Evolutionary conservation across 1,140 invertebrate species (phyloP).

Genomic region (Aporrectodea caliginosa): DNA sequence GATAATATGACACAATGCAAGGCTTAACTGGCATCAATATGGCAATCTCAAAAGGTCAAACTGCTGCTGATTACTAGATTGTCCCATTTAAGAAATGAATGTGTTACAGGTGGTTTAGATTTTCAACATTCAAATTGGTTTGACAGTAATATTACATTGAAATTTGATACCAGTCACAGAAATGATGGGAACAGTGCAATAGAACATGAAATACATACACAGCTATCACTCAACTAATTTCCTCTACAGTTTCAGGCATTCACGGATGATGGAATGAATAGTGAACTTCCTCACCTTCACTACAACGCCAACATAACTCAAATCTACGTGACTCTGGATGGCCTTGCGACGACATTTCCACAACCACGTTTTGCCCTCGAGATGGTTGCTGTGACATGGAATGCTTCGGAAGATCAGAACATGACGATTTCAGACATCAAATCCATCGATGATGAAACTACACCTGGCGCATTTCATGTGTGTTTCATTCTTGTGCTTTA

Average conservation of each 20-base stretch:
- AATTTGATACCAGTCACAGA: too few species aligned
- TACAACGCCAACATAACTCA: not conserved
- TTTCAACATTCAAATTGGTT: too few species aligned
- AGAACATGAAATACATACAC: too few species aligned
- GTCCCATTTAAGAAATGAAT: too few species aligned
- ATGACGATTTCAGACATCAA: not conserved
- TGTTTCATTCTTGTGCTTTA: not conserved
- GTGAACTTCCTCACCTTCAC: not conserved
- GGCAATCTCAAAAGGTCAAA: too few species aligned
- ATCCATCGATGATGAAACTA: not conserved
- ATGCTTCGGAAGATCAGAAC: not conserved
- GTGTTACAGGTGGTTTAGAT: too few species aligned
- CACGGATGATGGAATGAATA: not conserved
- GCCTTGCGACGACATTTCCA: not conserved
- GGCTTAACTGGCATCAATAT: too few species aligned
- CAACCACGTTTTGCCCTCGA: not conserved
- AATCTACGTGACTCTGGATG: not conserved
- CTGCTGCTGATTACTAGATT: too few species aligned
- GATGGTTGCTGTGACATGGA: not conserved
- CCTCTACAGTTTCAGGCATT: not conserved
- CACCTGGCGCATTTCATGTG: not conserved
- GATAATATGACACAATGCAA: too few species aligned
- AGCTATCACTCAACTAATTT: too few species aligned
- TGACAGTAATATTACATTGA: too few species aligned
- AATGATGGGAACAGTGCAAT: too few species aligned